phyloP scores from a whole-genome alignment of 1,140 invertebrate genomes.

The Ceratina australensis region DNA sequence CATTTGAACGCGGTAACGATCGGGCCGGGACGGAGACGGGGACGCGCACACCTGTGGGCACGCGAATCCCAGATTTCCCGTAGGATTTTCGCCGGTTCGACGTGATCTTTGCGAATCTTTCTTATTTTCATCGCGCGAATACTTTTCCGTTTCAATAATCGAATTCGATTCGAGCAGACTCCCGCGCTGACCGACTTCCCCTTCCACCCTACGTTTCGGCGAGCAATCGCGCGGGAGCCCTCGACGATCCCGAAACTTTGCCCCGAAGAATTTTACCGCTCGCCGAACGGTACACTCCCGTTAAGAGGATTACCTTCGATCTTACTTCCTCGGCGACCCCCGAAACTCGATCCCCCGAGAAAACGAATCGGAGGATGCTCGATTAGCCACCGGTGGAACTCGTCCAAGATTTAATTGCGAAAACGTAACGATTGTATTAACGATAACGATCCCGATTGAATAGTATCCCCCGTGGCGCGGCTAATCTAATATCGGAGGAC shows the following conservation, averaged over 20 bases:
- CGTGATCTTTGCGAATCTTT: constrained; percentile 22
- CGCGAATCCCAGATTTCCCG: constrained; percentile 62
- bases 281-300: too few species aligned
- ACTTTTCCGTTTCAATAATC: constrained; percentile 24
- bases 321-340: neutral
- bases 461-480: neutral
- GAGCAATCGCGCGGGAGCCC: constrained; percentile 7
- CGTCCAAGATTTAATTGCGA: neutral
- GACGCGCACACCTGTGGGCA: constrained; percentile 2
- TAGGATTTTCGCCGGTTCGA: constrained; percentile 32
- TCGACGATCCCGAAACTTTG: constrained; percentile 6
- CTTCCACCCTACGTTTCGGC: constrained; percentile 12
- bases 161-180: constrained; percentile 51
- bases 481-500: constrained; percentile 50
- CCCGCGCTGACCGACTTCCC: constrained; percentile 9
- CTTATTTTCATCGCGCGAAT: constrained; percentile 41
- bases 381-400: neutral
- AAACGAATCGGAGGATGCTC: neutral
- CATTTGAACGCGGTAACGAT: constrained; percentile 46
- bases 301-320: neutral
- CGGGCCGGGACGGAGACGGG: neutral
- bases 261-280: neutral
- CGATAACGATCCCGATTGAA: too few species aligned
- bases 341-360: neutral
- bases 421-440: constrained; percentile 20